Percentiles rank a stretch among this genome's conserved stretches.
These are phyloP conservation scores for Synanthedon myopaeformis DNA, from an alignment of 2,888 invertebrate genomes.

Conservation along the genomic window DNA sequence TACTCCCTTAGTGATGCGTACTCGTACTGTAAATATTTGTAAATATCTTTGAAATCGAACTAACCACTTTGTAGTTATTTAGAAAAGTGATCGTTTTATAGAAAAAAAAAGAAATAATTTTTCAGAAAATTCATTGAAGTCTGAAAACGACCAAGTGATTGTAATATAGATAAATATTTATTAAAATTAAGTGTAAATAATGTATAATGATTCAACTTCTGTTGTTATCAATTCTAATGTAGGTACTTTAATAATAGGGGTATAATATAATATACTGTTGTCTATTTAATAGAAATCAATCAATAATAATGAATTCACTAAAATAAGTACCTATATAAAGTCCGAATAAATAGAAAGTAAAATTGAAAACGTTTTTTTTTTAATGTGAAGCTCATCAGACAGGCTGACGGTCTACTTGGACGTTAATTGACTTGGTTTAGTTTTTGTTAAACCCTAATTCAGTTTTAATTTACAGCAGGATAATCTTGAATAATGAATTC, in stretches of 20 bases:
- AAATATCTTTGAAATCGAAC: too few species aligned
- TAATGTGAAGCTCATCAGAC: too few species aligned
- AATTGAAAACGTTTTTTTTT: neutral
- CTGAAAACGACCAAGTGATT: conserved; percentile 67
- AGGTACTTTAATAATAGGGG: too few species aligned
- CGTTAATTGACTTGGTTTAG: too few species aligned
- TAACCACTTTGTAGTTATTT: conserved; percentile 1
- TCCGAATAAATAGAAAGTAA: conserved; percentile 56
- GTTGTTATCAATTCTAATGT: conserved; percentile 41
- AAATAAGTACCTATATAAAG: conserved; percentile 35
- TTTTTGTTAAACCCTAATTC: too few species aligned
- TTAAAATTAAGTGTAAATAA: conserved; percentile 55
- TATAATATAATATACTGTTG: conserved; percentile 36
- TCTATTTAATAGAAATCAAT: conserved; percentile 49
- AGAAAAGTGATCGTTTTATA: conserved; percentile 29
- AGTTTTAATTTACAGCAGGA: too few species aligned
- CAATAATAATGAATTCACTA: conserved; percentile 38
- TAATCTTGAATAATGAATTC: too few species aligned
- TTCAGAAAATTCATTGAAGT: conserved; percentile 29
- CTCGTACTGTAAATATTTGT: too few species aligned
- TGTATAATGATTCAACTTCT: conserved; percentile 41
- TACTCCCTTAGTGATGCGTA: too few species aligned
- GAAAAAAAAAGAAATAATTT: conserved; percentile 23
- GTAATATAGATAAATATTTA: conserved; percentile 45
- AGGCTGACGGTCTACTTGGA: too few species aligned